These are phyloP conservation scores for Sylvietta virens DNA, from an alignment of 2,113 vertebrate genomes.

Conservation along the genomic window DNA sequence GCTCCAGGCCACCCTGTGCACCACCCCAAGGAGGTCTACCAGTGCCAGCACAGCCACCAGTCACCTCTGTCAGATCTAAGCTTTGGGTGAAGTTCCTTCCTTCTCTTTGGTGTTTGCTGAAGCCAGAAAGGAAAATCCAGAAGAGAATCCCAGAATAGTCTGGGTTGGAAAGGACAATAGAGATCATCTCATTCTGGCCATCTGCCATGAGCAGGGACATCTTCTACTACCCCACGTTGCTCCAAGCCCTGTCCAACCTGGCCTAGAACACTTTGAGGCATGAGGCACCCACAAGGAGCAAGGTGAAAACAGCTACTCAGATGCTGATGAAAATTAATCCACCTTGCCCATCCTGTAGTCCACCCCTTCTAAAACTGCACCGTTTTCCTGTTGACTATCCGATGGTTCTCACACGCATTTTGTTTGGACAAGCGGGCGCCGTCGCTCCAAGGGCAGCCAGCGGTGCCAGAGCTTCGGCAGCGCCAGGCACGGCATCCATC, in stretches of 20 bases:
- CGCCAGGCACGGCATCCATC: accelerated
- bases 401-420: not conserved
- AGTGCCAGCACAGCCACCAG: accelerated
- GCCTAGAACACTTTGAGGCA: not conserved
- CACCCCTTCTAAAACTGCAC: not conserved
- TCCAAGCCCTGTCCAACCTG: accelerated
- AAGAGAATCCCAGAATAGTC: not conserved
- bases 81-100: not conserved
- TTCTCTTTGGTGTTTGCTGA: not conserved
- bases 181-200: not conserved
- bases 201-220: not conserved
- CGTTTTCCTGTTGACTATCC: not conserved
- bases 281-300: not conserved
- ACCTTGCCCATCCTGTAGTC: not conserved
- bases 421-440: not conserved
- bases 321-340: not conserved
- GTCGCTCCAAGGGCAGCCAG: accelerated
- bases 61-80: accelerated
- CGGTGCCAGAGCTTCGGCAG: accelerated
- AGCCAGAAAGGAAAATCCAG: not conserved
- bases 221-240: not conserved
- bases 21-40: not conserved
- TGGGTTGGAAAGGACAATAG: not conserved
- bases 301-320: not conserved
- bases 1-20: not conserved